These are phyloP conservation scores for Phengaris alcon DNA, from an alignment of 2,888 invertebrate genomes.

Conservation along the genomic window DNA sequence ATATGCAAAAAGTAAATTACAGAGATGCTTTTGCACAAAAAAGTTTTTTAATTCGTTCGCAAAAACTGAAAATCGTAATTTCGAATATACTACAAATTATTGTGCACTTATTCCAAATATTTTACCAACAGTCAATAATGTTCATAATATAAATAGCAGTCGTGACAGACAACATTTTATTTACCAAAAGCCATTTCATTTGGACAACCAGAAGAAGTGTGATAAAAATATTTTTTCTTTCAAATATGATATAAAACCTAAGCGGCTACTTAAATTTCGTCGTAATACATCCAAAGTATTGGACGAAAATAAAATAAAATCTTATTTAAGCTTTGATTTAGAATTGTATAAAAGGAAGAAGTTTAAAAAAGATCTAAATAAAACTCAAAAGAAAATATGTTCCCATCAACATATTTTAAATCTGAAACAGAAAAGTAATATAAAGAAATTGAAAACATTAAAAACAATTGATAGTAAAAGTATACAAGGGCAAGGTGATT, in stretches of 20 bases:
- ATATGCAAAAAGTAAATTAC: conserved; percentile 4
- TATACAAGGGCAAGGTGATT: conserved; percentile 5
- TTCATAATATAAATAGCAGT: background rate
- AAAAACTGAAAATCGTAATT: background rate
- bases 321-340: conserved; percentile 41
- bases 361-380: background rate
- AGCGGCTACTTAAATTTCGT: background rate
- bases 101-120: background rate
- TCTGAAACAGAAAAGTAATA: background rate
- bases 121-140: background rate
- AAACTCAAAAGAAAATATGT: background rate
- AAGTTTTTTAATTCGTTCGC: conserved; percentile 7
- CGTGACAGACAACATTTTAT: background rate
- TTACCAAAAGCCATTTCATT: background rate
- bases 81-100: background rate
- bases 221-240: background rate
- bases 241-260: background rate
- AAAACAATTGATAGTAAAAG: background rate
- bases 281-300: background rate
- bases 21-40: conserved; percentile 14
- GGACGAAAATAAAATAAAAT: conserved; percentile 33
- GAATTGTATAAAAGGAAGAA: conserved; percentile 39
- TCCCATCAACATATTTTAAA: background rate
- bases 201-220: background rate
- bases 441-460: background rate